Base-by-base conservation (phyloP, 2,797 vertebrate genomes). In the Neosalanx taihuensis region DNA sequence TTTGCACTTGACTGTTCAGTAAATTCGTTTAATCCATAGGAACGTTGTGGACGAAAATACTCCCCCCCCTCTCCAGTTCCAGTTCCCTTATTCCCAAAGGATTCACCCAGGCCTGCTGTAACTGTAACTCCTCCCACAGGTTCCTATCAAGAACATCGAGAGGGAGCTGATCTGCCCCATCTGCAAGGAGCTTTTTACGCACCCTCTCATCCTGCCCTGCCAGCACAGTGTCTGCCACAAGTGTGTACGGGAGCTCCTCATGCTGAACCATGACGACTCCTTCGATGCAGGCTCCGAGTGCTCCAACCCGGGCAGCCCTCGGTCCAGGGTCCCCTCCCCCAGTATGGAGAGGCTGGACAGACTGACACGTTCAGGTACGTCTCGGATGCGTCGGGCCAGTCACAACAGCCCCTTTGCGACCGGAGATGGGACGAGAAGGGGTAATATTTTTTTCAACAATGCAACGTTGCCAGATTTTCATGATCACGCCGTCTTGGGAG, bases 171-270 rank as follows among this genome's bases (percentile, higher is more conserved):
- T 98, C 85, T 99, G 97, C 85, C 98, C 98, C 1, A 94, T 96
- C 71, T 99, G 98, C 82, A 96, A 98, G 86, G 97, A 99, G 76
- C 91, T 99, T 70, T 99, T 98, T 86, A 98, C 95, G 29, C 96
- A 99, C 75, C 97, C 98, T 0, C 81, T 99, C 81, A 97, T 99
- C 89, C 93, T 99, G 76, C 98, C 98, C 51, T 99, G 97, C 84
- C 97, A 99, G 87, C 98, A 99, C 87, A 99, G 94, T 72, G 72
- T 99, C 83, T 99, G 98, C 85, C 97, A 99, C 89, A 97, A 97
- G 82, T 99, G 98, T 71, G 92, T 99, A 33, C 92, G 95, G 76
- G 98, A 99, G 83, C 94, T 98, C 82, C 91, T 95, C n/a, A 87
- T 96, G 84, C 90, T 95, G 49, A 94, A 93, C 68, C 81, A 94